These are phyloP conservation scores for Uromys caudimaculatus DNA, from an alignment of 2,797 vertebrate genomes.

Conservation along the genomic window DNA sequence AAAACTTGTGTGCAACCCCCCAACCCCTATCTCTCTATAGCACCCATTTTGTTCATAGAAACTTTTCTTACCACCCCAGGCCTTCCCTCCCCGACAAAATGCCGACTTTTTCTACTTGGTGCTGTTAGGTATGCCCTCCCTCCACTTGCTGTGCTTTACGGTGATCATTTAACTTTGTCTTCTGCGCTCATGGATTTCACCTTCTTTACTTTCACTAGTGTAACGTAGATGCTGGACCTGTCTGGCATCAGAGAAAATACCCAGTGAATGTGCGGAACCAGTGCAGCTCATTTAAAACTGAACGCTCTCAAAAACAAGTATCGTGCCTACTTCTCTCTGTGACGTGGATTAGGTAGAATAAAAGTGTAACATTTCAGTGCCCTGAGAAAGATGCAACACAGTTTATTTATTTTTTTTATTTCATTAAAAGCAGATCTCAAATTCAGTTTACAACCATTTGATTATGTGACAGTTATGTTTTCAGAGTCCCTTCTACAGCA, in stretches of 20 bases:
- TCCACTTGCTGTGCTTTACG: background rate
- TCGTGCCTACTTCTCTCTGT: background rate
- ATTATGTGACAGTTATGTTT: background rate
- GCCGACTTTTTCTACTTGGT: background rate
- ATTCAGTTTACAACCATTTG: conserved; percentile 51
- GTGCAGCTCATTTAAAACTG: background rate
- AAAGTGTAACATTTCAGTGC: background rate
- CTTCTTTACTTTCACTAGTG: background rate
- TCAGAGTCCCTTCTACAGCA: background rate
- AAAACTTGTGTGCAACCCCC: background rate
- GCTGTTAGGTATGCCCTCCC: background rate
- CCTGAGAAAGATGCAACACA: background rate
- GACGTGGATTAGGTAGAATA: background rate
- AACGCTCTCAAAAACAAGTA: background rate
- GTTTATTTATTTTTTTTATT: conserved; percentile 24
- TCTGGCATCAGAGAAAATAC: background rate
- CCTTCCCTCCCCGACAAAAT: background rate
- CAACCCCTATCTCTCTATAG: background rate
- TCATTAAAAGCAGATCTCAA: conserved; percentile 44
- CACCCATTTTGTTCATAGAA: background rate
- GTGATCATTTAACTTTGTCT: background rate
- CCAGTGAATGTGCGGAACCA: background rate
- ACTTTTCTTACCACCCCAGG: background rate
- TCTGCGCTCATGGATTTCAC: background rate
- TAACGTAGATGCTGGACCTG: background rate